Percentiles rank a stretch among this genome's conserved stretches.
phyloP scores from a whole-genome alignment of 2,113 vertebrate genomes.

The Macrotus californicus region DNA sequence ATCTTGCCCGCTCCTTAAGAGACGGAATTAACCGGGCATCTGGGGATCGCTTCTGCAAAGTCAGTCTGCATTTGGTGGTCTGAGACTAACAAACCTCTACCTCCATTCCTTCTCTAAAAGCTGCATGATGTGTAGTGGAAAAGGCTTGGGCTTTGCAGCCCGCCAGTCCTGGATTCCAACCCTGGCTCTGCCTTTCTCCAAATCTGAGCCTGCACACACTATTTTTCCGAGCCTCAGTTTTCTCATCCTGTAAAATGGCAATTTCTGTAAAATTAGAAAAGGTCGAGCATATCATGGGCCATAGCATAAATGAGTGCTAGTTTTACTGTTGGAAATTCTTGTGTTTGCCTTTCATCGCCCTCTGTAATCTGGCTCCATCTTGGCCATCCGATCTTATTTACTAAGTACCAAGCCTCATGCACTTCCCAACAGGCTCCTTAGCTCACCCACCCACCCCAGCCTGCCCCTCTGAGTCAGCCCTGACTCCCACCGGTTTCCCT shows the following conservation, averaged over 20 bases:
- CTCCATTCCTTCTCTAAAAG: not conserved
- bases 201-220: not conserved
- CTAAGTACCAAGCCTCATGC: too few relatives aligned
- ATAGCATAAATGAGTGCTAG: not conserved
- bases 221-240: not conserved
- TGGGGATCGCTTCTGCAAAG: not conserved
- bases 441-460: accelerated
- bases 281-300: too few relatives aligned
- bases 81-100: not conserved
- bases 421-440: not conserved
- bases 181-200: not conserved
- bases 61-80: not conserved
- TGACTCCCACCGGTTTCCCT: accelerated
- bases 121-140: not conserved
- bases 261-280: not conserved
- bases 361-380: not conserved
- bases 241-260: not conserved
- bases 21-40: not conserved
- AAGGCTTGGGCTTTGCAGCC: not conserved
- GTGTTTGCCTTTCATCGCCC: not conserved
- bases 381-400: not conserved
- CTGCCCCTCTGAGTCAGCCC: not conserved
- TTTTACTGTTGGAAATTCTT: not conserved
- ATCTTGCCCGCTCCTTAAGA: not conserved
- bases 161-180: not conserved